Conservation (phyloP, 2,797 vertebrate genomes). For the Mus spretus region DNA sequence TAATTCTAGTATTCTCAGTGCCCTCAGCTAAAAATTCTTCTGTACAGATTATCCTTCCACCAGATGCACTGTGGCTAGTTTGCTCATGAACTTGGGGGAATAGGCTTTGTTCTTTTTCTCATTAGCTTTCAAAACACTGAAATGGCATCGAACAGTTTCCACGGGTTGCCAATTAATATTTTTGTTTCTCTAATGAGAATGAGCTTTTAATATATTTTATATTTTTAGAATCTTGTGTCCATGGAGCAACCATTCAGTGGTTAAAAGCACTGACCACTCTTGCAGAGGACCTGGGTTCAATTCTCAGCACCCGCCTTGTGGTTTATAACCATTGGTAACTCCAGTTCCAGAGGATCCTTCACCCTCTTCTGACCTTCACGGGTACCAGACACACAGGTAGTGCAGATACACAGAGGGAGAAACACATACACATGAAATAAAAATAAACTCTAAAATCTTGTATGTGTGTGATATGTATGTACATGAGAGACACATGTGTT, state of each 20-base stretch:
- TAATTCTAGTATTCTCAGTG: background rate
- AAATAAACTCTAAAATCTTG: background rate
- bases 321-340: background rate
- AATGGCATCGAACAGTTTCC: background rate
- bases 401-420: background rate
- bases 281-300: background rate
- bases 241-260: background rate
- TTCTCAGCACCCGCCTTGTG: background rate
- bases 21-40: background rate
- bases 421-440: background rate
- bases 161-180: background rate
- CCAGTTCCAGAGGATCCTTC: background rate
- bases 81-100: background rate
- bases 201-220: background rate
- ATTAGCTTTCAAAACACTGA: constrained; percentile 9
- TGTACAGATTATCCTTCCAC: background rate
- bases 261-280: background rate
- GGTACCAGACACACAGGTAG: background rate
- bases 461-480: background rate
- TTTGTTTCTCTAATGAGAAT: background rate
- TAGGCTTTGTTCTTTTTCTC: background rate
- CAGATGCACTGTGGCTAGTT: background rate
- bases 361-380: background rate
- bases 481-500: background rate
- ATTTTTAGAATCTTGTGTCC: background rate